Evolutionary conservation across 2,888 invertebrate genomes (phyloP).

Genomic region (Rotaria socialis): DNA sequence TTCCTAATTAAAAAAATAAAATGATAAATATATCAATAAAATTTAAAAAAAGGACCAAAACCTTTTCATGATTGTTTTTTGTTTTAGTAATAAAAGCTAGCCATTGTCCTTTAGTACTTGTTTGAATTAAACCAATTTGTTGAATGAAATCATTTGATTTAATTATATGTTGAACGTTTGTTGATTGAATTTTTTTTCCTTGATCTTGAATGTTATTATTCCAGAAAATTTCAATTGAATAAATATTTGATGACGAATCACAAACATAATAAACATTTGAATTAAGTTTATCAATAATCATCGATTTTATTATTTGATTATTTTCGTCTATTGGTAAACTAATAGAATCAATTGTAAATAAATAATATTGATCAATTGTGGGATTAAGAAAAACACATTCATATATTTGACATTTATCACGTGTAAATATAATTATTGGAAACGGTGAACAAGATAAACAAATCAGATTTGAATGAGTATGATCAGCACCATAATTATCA

Average conservation of each 20-base stretch:
- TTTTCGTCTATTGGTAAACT: neutral
- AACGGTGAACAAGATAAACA: neutral
- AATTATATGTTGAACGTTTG: neutral
- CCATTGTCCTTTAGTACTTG: constrained; percentile 10
- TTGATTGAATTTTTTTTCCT: neutral
- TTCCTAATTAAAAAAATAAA: neutral
- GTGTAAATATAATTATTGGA: neutral
- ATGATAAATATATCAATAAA: too few relatives aligned
- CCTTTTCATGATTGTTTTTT: neutral
- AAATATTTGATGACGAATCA: constrained; percentile 7
- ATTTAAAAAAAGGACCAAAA: neutral
- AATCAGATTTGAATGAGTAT: neutral
- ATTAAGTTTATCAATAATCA: neutral
- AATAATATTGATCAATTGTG: neutral
- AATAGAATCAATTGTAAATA: constrained; percentile 27
- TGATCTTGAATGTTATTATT: neutral
- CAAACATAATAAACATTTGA: neutral
- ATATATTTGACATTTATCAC: neutral
- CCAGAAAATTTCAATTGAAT: neutral
- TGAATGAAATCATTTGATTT: neutral
- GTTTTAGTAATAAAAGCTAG: neutral
- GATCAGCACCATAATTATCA: constrained; percentile 14
- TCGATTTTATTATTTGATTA: neutral
- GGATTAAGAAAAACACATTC: neutral
- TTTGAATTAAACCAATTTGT: constrained; percentile 14